Base-by-base conservation (phyloP, 2,113 vertebrate genomes). In the Herpailurus yagouaroundi region DNA sequence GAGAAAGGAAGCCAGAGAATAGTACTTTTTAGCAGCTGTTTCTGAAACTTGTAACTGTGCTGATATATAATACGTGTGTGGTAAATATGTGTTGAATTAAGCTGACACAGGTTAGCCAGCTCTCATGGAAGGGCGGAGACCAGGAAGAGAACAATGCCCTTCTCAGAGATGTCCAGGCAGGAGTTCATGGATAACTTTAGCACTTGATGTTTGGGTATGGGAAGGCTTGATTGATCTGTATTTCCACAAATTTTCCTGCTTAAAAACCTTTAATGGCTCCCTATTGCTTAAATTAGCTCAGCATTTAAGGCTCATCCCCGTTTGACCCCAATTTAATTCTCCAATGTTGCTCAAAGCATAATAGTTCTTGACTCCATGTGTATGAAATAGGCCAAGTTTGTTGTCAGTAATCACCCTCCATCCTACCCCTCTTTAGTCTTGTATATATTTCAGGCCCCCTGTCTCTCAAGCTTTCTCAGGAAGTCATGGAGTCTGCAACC, bases 1-100 rank as follows among this genome's bases (percentile, higher is more conserved):
- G 38, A 96, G 69, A 98, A 96, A 68, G 11, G 73, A 97, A 97
- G 90, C 93, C 96, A 97, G 92, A 93, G 66, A 41, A 84, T 38
- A 41, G 69, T 38, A 76, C 64, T 94, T 38, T 71, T 93, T 27
- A 94, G 97, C 68, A 96, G 92, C 48, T 97, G 85, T 82, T 97
- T 96, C 95, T 96, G 80, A 85, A 94, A 88, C 18, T 23, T 60
- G 23, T 52, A 88, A 87, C 76, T 60, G 50, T 55, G 25, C 84
- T 60, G 31, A 86, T 76, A 64, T 23, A 21, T 69, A 83, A 71
- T 41, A 60, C 52, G 80, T 38, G 29, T 27, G 19, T 21, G 33
- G 66, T 57, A 66, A 89, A 77, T 68, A 55, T 0, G 33, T 25
- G 64, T 6, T 60, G 90, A 85, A 60, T 4, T 45, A 66, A 90